These are phyloP conservation scores for Paragorgia papillata DNA, from an alignment of 92 coral and sea anemone genomes.

Conservation along the genomic window DNA sequence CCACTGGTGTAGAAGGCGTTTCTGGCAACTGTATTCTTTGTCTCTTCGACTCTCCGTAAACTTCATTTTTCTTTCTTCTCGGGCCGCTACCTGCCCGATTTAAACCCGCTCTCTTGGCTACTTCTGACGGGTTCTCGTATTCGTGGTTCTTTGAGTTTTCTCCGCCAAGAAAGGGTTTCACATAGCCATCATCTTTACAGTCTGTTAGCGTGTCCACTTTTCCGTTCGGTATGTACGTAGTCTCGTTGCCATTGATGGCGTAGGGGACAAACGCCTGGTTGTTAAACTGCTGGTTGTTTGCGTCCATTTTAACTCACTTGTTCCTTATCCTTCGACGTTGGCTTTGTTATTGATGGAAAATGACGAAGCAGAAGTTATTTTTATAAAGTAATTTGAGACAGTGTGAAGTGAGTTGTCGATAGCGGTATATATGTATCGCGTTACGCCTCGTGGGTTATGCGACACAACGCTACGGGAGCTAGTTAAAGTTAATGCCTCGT, in stretches of 20 bases:
- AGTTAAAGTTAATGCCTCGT: too few species aligned
- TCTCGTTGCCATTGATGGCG: constrained; percentile 15
- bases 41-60: constrained; percentile 34
- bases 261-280: constrained; percentile 27
- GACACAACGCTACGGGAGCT: too few species aligned
- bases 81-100: constrained; percentile 37
- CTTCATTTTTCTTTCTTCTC: constrained; percentile 25
- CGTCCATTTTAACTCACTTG: background rate
- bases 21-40: constrained; percentile 25
- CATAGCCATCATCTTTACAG: constrained; percentile 44
- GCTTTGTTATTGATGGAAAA: constrained; percentile 16
- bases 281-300: constrained; percentile 29
- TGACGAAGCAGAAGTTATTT: constrained; percentile 1
- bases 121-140: constrained; percentile 40
- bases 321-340: constrained; percentile 2
- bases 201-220: constrained; percentile 1
- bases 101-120: constrained; percentile 37
- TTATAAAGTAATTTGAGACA: constrained; percentile 9
- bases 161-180: constrained; percentile 27
- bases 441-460: too few species aligned
- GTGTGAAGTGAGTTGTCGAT: too few species aligned
- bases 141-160: constrained; percentile 32
- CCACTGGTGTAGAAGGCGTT: constrained; percentile 22
- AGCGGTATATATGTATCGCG: too few species aligned
- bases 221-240: constrained; percentile 29